phyloP scores from a whole-genome alignment of 2,888 invertebrate species.

The Caenorhabditis sp. region DNA sequence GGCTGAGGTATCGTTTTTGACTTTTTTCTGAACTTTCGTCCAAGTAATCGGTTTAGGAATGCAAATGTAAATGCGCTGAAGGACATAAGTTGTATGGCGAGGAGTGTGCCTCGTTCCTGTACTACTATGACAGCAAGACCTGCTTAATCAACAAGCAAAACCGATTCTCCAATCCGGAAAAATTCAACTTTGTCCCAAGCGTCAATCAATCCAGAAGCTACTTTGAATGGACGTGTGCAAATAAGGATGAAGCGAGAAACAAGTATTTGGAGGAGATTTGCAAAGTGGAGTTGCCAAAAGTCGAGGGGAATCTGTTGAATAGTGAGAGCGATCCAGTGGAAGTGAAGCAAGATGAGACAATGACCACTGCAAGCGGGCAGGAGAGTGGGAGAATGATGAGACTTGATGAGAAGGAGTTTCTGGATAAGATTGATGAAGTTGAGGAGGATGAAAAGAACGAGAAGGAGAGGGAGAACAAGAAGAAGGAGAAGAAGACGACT shows the following conservation, averaged over 20 bases:
- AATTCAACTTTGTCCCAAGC: slow-evolving; percentile 78
- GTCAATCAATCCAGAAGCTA: slow-evolving; percentile 74
- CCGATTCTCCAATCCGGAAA: slow-evolving; percentile 79
- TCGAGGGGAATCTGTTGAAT: slow-evolving; percentile 61
- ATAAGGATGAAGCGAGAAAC: slow-evolving; percentile 65
- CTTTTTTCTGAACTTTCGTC: not conserved
- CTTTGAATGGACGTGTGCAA: slow-evolving; percentile 80
- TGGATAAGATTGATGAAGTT: slow-evolving; percentile 59
- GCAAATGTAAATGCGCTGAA: slow-evolving; percentile 66
- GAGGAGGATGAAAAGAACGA: slow-evolving; percentile 39
- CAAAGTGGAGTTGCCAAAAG: slow-evolving; percentile 36
- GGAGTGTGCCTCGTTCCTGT: slow-evolving; percentile 79
- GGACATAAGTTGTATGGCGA: slow-evolving; percentile 74
- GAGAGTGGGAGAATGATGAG: slow-evolving; percentile 36
- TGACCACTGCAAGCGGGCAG: too few species aligned
- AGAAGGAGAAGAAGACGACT: slow-evolving; percentile 18
- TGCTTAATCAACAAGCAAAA: slow-evolving; percentile 82
- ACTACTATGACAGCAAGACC: slow-evolving; percentile 80
- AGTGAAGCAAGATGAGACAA: slow-evolving; percentile 44
- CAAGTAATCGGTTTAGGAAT: slow-evolving; percentile 48
- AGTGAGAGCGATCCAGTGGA: slow-evolving; percentile 53
- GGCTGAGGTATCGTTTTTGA: slow-evolving; percentile 47
- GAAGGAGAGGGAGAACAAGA: slow-evolving; percentile 17
- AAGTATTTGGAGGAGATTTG: slow-evolving; percentile 57
- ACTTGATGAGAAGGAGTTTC: slow-evolving; percentile 56